A percentile compares a stretch with the other conserved stretches of the same genome.
These are phyloP conservation scores for Ranitomeya variabilis DNA, from an alignment of 2,113 vertebrate genomes.

Conservation along the genomic window DNA sequence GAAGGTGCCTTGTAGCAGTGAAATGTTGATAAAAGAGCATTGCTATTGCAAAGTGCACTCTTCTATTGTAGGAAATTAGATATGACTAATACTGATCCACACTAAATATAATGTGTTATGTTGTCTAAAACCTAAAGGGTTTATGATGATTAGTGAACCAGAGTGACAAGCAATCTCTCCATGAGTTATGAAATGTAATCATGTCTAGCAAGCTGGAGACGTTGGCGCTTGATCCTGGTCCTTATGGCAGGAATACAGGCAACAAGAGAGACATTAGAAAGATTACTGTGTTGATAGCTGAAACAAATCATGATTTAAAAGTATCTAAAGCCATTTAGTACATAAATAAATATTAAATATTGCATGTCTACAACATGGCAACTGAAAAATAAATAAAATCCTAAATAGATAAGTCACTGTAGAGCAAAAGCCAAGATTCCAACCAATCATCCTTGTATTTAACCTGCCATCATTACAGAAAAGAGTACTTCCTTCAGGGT, in stretches of 20 bases:
- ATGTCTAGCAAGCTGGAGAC: constrained; percentile 40
- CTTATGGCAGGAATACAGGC: constrained; percentile 35
- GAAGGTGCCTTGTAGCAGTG: constrained; percentile 4
- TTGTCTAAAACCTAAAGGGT: constrained; percentile 34
- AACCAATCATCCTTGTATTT: background rate
- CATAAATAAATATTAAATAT: background rate
- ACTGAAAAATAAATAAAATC: background rate
- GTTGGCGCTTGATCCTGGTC: constrained; percentile 15
- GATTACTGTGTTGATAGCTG: constrained; percentile 26
- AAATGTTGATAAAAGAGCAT: constrained; percentile 15
- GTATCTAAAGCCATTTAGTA: constrained; percentile 12
- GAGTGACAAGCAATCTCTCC: constrained; percentile 47
- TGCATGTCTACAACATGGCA: background rate
- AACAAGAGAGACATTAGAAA: constrained; percentile 47
- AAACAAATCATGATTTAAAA: constrained; percentile 36
- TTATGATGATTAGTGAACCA: constrained; percentile 51
- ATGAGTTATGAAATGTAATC: constrained; percentile 53
- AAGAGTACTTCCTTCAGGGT: background rate
- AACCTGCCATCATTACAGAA: background rate
- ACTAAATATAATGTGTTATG: constrained; percentile 34
- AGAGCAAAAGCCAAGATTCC: background rate
- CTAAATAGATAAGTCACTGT: background rate
- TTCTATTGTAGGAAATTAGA: constrained; percentile 18
- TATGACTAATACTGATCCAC: constrained; percentile 19
- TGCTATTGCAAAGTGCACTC: background rate